Base-by-base conservation (phyloP, 2,113 vertebrate genomes). In the Silurus meridionalis region DNA sequence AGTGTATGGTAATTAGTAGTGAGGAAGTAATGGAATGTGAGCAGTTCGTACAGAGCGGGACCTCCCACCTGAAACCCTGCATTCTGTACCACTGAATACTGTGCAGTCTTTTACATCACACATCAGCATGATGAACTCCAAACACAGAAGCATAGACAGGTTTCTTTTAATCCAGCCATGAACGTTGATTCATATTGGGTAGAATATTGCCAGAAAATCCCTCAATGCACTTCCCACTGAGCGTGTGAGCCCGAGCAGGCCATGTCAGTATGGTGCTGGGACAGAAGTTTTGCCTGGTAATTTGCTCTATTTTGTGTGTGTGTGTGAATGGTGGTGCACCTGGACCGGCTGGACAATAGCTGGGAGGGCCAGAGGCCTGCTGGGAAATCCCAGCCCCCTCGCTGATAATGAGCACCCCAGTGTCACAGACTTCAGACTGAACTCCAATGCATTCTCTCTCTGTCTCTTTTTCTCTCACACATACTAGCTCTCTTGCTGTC, bases 1-100 rank as follows among this genome's bases (percentile, higher is more conserved):
- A 92, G 91, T 93, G 90, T 93, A 93, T 94, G 93, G 89, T 95
- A 95, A 95, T 95, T 95, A 93, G 91, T 88, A 90, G 86, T 90
- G 91, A 94, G 94, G 92, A 94, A 95, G 94, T 94, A 93, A 93
- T 93, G 95, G 93, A 95, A 94, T 95, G 92, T 91, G 92, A 91
- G 86, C 90, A 89, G 92, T 92, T 93, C 66, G 52, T 86, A 92
- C 92, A 92, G 63, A 86, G 69, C 80, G 60, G 86, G 94, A 94
- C 94, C 93, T 94, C 93, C 93, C 92, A 93, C 90, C 92, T 92
- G 89, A 93, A 89, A 50, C 57, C 13, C 85, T 25, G 37, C 89
- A 87, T 91, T 92, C 91, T 90, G 88, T 91, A 87, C 90, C 60
- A 57, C 87, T 77, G 75, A 90, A 87, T 90, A 82, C 80, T 52